These are phyloP conservation scores for Crotalus horridus DNA, from an alignment of 2,113 vertebrate species.

Conservation along the genomic window DNA sequence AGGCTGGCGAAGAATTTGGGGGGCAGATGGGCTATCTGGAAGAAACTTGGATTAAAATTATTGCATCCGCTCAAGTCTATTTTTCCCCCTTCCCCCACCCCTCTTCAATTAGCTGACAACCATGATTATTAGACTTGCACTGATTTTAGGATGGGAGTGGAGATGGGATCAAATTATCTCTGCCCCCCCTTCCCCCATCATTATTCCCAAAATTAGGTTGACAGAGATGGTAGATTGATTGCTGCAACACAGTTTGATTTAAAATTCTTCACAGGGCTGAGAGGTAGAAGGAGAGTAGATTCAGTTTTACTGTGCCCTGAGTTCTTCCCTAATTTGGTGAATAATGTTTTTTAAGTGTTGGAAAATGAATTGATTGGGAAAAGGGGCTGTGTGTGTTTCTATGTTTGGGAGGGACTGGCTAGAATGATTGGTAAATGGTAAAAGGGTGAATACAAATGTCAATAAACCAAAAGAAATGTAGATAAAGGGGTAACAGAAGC, in stretches of 20 bases:
- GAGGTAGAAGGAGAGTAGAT: neutral
- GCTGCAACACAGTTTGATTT: conserved; percentile 14
- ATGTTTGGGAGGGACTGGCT: neutral
- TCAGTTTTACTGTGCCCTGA: neutral
- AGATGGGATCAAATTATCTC: neutral
- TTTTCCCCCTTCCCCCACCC: neutral
- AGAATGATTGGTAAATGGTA: neutral
- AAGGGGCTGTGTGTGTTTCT: neutral
- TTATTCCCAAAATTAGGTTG: neutral
- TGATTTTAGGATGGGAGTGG: neutral
- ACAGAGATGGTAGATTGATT: neutral
- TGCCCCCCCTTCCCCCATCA: neutral
- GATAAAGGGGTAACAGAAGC: neutral
- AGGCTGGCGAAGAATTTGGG: neutral
- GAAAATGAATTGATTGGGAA: neutral
- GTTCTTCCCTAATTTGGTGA: neutral
- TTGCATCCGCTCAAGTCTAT: neutral
- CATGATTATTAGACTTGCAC: neutral
- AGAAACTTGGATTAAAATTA: neutral
- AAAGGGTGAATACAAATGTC: neutral
- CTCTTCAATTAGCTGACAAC: neutral
- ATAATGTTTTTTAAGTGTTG: neutral
- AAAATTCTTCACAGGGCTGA: neutral
- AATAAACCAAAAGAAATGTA: neutral
- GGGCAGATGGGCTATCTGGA: neutral